Percentiles rank a stretch among this genome's conserved stretches.
Conservation (phyloP, 2,797 vertebrate genomes). For the Sylvilagus floridanus region DNA sequence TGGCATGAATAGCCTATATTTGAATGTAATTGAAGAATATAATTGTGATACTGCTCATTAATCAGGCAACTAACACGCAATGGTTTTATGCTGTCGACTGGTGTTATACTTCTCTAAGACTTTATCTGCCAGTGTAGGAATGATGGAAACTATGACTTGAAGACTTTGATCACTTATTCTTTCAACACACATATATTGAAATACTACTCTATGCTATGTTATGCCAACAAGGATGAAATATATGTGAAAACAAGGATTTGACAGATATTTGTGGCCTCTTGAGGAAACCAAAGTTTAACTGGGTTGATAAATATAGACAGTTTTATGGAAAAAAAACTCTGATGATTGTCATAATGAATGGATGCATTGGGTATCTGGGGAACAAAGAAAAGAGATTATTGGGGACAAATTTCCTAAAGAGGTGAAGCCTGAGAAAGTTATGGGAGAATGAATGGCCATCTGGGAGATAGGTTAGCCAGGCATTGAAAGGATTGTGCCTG, state of each 20-base stretch:
- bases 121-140: background rate
- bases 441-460: background rate
- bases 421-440: background rate
- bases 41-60: background rate
- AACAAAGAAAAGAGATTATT: background rate
- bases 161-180: background rate
- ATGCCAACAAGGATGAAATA: background rate
- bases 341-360: background rate
- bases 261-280: background rate
- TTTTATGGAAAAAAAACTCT: background rate
- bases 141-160: background rate
- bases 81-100: background rate
- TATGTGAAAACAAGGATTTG: background rate
- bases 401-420: background rate
- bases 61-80: background rate
- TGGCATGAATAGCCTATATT: background rate
- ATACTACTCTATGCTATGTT: background rate
- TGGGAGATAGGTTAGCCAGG: background rate
- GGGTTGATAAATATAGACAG: background rate
- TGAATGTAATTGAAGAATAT: background rate
- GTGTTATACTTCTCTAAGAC: no score
- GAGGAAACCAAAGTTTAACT: conserved; percentile 9
- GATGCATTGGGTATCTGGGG: background rate
- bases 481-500: background rate
- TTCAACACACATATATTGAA: background rate